Evolutionary conservation across 2,797 vertebrate species (phyloP), one percentile per base, ranked within the genome.

Genomic region (Geotrypetes seraphini): DNA sequence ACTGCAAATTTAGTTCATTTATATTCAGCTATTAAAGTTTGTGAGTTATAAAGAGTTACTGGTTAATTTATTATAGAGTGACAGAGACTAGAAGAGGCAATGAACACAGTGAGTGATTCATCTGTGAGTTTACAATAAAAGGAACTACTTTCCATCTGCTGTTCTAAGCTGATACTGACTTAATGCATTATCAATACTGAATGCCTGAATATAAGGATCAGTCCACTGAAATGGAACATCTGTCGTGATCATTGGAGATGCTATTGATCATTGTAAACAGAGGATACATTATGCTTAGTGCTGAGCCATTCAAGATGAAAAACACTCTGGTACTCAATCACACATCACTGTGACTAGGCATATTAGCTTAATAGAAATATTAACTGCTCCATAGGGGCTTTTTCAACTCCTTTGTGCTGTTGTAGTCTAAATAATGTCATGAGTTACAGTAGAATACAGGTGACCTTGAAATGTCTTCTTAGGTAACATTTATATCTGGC

Each of bases 21-120:
- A 33, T 59, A 54, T 43, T 66, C 61, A 57, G 20, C 49, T 53
- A 40, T 57, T 63, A 65, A 69, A 60, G 21, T 57, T 38, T 36
- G 38, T 49, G 46, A 51, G 23, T 54, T 58, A 19, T 39, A 35
- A 50, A 59, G 30, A 49, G 29, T 67, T 67, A 50, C 28, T 38
- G 28, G 53, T 46, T 66, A 66, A 69, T 71, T 70, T 63, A 70
- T 51, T 55, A 35, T 27, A 7, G 13, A 59, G n/a, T 50, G 45
- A 57, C 11, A 12, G 35, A 53, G 43, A 55, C 33, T 57, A 35
- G 52, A 64, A 63, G 36, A 65, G 28, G 47, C 34, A 60, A 66
- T 73, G 69, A 69, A 31, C 42, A 62, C 31, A 51, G 38, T 49
- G 47, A 66, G 58, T 67, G 54, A 67, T 63, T 68, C 25, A 62